A percentile compares a stretch with the other conserved stretches of the same genome.
Conservation (phyloP, 2,888 invertebrate genomes). For the Parasteatoda lunata region DNA sequence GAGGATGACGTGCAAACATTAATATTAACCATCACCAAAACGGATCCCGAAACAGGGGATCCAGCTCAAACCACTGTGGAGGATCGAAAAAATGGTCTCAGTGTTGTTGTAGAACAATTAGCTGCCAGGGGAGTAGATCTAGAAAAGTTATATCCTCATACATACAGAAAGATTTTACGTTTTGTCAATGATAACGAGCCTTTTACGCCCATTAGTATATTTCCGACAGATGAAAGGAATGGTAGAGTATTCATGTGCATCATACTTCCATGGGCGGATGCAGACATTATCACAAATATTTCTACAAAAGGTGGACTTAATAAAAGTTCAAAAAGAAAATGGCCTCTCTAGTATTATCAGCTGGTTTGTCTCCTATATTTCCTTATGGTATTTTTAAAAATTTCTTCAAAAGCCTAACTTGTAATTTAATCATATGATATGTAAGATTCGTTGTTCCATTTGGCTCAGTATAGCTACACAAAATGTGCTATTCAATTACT, state of each 20-base stretch:
- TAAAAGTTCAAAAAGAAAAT: constrained; percentile 49
- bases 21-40: constrained; percentile 64
- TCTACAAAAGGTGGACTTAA: constrained; percentile 58
- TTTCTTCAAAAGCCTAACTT: not conserved
- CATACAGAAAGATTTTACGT: constrained; percentile 85
- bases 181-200: constrained; percentile 87
- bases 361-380: not conserved
- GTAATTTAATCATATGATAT: no score
- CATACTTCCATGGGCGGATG: constrained; percentile 88
- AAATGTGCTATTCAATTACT: no score
- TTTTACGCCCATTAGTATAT: constrained; percentile 90
- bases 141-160: constrained; percentile 89
- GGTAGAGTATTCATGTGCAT: constrained; percentile 92
- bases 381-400: not conserved
- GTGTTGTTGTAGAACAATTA: constrained; percentile 80
- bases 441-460: constrained; percentile 52
- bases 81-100: constrained; percentile 45
- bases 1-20: constrained; percentile 72
- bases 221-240: constrained; percentile 85
- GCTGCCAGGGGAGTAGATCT: constrained; percentile 86
- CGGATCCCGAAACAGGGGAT: constrained; percentile 57
- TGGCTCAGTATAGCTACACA: not conserved
- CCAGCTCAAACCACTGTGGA: constrained; percentile 44
- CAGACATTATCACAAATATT: constrained; percentile 74
- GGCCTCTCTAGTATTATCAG: constrained; percentile 6